phyloP scores from a whole-genome alignment of 2,888 invertebrate species.

The Hirtodrosophila cameraria region DNA sequence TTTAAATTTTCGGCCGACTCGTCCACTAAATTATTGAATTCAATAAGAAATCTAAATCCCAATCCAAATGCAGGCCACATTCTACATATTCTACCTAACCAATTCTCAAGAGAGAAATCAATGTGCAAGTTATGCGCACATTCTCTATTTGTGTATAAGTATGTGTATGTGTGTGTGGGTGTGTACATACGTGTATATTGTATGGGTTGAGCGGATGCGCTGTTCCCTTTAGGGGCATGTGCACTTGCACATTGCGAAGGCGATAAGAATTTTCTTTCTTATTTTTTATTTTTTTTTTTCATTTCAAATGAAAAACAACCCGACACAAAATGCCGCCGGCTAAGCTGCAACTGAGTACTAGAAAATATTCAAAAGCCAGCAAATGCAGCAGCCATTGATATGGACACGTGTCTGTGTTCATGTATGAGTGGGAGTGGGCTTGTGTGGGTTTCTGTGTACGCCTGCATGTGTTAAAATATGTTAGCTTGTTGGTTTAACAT shows the following conservation, averaged over 20 bases:
- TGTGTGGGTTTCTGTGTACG: conserved; percentile 37
- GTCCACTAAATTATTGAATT: conserved; percentile 79
- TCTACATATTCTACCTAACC: conserved; percentile 14
- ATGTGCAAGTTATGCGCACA: conserved; percentile 76
- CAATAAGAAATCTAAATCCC: conserved; percentile 68
- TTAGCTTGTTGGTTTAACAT: conserved; percentile 78
- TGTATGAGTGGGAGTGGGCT: conserved; percentile 17
- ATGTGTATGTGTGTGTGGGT: not conserved
- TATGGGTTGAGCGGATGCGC: conserved; percentile 42
- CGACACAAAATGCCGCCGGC: conserved; percentile 68
- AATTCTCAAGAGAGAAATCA: conserved; percentile 71
- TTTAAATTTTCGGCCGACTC: conserved; percentile 69
- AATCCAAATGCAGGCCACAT: conserved; percentile 32
- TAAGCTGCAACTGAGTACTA: conserved; percentile 51
- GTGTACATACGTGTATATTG: too few relatives aligned
- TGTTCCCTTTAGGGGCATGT: conserved; percentile 72
- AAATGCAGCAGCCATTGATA: conserved; percentile 70
- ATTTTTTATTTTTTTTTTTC: too few relatives aligned
- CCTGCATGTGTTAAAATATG: conserved; percentile 75
- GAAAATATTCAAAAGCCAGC: conserved; percentile 71
- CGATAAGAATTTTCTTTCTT: conserved; percentile 79
- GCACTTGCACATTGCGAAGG: conserved; percentile 69
- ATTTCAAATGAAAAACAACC: conserved; percentile 75
- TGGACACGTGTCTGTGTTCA: conserved; percentile 60
- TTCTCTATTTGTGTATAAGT: conserved; percentile 43